A percentile compares a stretch with the other conserved stretches of the same genome.
Evolutionary conservation across 2,888 invertebrate species (phyloP).

Genomic region (Noctua janthina): DNA sequence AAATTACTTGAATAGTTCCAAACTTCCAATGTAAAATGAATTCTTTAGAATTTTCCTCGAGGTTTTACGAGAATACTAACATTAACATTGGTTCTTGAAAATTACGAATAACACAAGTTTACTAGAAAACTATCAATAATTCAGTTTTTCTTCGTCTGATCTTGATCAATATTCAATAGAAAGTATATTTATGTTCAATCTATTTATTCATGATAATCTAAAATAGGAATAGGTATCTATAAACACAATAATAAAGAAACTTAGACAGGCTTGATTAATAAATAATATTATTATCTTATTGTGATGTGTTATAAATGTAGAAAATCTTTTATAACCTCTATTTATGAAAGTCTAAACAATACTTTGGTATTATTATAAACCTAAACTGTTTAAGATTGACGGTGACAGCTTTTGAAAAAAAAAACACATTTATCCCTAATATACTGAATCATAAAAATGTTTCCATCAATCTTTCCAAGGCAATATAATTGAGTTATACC

Average conservation of each 20-base stretch:
- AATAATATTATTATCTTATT: not conserved
- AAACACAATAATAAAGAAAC: conserved; percentile 1
- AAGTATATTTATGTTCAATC: not conserved
- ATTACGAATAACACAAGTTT: conserved; percentile 1
- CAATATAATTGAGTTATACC: conserved; percentile 29
- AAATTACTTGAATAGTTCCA: not conserved
- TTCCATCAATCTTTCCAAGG: conserved; percentile 17
- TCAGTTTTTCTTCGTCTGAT: not conserved
- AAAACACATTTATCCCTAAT: not conserved
- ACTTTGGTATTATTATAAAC: not conserved
- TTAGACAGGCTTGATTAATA: not conserved
- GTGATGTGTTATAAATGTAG: not conserved
- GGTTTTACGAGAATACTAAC: conserved; percentile 2
- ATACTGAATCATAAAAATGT: not conserved
- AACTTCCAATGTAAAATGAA: conserved; percentile 18
- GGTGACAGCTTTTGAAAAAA: not conserved
- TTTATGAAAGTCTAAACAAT: not conserved
- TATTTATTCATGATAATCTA: conserved; percentile 2
- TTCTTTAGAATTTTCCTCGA: conserved; percentile 23
- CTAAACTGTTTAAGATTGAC: not conserved
- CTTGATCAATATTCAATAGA: conserved; percentile 19
- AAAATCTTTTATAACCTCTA: not conserved
- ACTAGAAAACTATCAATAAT: conserved; percentile 20
- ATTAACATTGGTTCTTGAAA: conserved; percentile 29
- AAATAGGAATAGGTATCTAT: not conserved